Percentiles rank a stretch among this genome's conserved stretches.
Evolutionary conservation across 2,797 vertebrate genomes (phyloP).

Genomic region (Anguilla anguilla): DNA sequence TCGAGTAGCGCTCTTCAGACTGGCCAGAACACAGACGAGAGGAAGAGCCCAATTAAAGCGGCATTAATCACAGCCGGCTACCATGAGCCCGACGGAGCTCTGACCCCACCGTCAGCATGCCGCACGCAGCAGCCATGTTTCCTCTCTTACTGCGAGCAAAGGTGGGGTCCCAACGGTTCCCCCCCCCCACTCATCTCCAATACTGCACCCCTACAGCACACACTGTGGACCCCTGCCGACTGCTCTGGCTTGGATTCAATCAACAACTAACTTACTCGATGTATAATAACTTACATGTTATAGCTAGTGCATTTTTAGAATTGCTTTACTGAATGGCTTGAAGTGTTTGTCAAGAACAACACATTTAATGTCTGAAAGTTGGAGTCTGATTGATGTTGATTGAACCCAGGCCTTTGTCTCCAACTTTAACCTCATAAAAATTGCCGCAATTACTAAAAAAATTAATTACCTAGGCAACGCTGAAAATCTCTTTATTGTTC

Average conservation of each 20-base stretch:
- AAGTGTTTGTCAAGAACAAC: background rate
- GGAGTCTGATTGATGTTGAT: background rate
- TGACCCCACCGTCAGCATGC: background rate
- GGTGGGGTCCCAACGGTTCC: background rate
- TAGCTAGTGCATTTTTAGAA: background rate
- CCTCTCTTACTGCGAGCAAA: background rate
- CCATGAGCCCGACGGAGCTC: constrained; percentile 23
- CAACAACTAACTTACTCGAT: background rate
- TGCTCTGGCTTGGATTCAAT: background rate
- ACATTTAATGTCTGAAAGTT: too few relatives aligned
- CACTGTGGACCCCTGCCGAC: background rate
- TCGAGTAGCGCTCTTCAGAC: constrained; percentile 24
- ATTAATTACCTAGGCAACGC: background rate
- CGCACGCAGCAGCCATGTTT: background rate
- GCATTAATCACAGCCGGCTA: constrained; percentile 36
- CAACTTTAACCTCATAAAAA: background rate
- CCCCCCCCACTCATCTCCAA: background rate
- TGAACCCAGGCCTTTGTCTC: background rate
- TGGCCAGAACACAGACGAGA: constrained; percentile 24
- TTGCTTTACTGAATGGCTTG: background rate
- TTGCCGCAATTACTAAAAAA: background rate
- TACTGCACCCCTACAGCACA: background rate
- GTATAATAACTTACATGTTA: background rate
- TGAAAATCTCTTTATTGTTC: background rate
- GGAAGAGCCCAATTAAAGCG: constrained; percentile 34